Evolutionary conservation across 2,888 invertebrate genomes (phyloP).

Genomic region (Ernsta delagoae): DNA sequence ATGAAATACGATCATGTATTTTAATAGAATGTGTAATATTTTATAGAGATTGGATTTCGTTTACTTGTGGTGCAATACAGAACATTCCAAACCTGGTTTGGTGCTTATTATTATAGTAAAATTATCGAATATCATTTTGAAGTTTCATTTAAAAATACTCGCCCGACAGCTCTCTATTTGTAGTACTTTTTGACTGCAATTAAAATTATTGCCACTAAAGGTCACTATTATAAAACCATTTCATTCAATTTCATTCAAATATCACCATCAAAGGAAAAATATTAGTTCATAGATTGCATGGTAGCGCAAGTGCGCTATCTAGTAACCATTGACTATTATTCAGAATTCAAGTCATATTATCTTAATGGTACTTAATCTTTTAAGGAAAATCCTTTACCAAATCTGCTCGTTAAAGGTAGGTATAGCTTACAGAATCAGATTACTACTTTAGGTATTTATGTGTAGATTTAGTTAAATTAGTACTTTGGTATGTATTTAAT

Average conservation of each 20-base stretch:
- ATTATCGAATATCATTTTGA: constrained; percentile 66
- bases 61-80: constrained; percentile 80
- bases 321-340: no score
- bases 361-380: constrained; percentile 51
- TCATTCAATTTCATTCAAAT: neutral
- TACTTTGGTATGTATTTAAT: constrained; percentile 61
- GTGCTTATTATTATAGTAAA: constrained; percentile 82
- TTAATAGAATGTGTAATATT: constrained; percentile 55
- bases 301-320: no score
- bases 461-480: constrained; percentile 51
- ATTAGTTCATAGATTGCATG: neutral
- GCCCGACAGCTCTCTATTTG: constrained; percentile 62
- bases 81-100: constrained; percentile 84
- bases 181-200: neutral
- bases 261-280: neutral
- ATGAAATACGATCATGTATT: constrained; percentile 43
- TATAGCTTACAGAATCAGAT: constrained; percentile 51
- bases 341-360: constrained; percentile 31
- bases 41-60: constrained; percentile 67
- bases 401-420: constrained; percentile 45
- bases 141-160: constrained; percentile 73
- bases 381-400: constrained; percentile 18
- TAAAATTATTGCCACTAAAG: constrained; percentile 56
- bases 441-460: constrained; percentile 64
- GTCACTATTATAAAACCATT: constrained; percentile 67